Evolutionary conservation across 2,888 invertebrate species (phyloP).

Genomic region (Cryptocephalus moraei): DNA sequence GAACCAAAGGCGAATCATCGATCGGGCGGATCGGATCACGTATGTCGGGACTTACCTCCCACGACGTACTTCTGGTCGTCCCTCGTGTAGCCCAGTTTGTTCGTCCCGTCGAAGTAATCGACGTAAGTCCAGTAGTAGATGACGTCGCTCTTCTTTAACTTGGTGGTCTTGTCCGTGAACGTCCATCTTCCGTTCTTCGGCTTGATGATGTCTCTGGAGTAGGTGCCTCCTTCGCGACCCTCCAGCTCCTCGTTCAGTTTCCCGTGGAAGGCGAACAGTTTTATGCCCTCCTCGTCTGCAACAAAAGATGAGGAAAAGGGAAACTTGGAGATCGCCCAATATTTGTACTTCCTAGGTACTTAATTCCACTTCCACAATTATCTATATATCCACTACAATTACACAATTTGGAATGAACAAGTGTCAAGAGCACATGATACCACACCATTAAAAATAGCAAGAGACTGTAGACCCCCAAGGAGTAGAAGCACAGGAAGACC

Average conservation of each 20-base stretch:
- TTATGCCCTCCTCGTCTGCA: slow-evolving; percentile 45
- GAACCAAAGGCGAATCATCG: no score
- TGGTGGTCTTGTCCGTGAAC: slow-evolving; percentile 46
- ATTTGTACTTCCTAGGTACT: no score
- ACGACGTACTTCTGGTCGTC: slow-evolving; percentile 42
- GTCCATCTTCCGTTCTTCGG: slow-evolving; percentile 55
- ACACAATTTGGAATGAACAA: no score
- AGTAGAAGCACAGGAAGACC: no score
- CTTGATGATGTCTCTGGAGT: slow-evolving; percentile 52
- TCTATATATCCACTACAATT: no score
- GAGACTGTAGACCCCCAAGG: no score
- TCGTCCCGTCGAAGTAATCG: slow-evolving; percentile 47
- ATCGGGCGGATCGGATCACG: no score
- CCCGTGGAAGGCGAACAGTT: slow-evolving; percentile 65
- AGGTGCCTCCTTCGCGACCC: slow-evolving; percentile 55
- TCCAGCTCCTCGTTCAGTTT: slow-evolving; percentile 64
- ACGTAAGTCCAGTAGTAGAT: slow-evolving; percentile 71
- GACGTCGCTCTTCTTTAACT: slow-evolving; percentile 53
- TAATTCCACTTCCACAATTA: no score
- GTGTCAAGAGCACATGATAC: no score
- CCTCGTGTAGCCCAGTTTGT: slow-evolving; percentile 52
- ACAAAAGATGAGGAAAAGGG: no score
- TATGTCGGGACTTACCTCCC: neutral
- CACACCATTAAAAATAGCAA: no score
- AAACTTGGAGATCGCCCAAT: no score